Evolutionary conservation across 2,113 vertebrate species (phyloP), one percentile per base, ranked within the genome.

Genomic region (Pipra filicauda): DNA sequence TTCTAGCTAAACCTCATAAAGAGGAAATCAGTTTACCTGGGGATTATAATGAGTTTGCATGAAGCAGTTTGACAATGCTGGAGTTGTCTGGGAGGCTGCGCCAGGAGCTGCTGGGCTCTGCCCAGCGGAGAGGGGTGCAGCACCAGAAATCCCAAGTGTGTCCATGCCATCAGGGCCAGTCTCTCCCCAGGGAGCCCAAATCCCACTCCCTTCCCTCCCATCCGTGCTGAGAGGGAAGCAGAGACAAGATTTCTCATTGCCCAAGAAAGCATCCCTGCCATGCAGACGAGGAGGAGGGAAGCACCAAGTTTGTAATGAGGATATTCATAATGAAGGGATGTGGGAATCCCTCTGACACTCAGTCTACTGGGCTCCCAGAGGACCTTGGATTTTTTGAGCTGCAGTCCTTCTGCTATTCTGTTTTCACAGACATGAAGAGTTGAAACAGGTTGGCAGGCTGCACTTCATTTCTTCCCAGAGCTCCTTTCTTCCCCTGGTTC

Each of bases 1-100:
- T 98, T 94, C 83, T 65, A 97, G 93, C 59, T 74, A 91, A 96
- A 94, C 48, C 73, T 95, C 92, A 94, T 95, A 85, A 84, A 89
- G 44, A 84, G 58, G 82, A 94, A 89, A 81, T 55, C 73, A 83
- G 76, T 96, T 97, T 96, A 91, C 82, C 33, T 61, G 85, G 39
- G 37, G 64, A 79, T 88, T 77, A 15, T 24, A 9, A 39, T 33
- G 44, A 61, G 55, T 85, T 87, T 58, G 35, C 35, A 52, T 46
- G 54, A 73, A 95, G 48, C 15, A 67, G 43, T 52, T 65, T 43
- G 28, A 22, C 55, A 39, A 0, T n/a, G 49, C 26, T 13, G 4
- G 27, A 59, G 35, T 28, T 0, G 9, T 1, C 4, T 57, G 46
- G 6, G 15, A 49, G 33, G 18, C 30, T 67, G 73, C 0, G 5